Percentiles rank a stretch among this genome's conserved stretches.
phyloP scores from a whole-genome alignment of 2,797 vertebrate genomes.

The Tangara arthus region DNA sequence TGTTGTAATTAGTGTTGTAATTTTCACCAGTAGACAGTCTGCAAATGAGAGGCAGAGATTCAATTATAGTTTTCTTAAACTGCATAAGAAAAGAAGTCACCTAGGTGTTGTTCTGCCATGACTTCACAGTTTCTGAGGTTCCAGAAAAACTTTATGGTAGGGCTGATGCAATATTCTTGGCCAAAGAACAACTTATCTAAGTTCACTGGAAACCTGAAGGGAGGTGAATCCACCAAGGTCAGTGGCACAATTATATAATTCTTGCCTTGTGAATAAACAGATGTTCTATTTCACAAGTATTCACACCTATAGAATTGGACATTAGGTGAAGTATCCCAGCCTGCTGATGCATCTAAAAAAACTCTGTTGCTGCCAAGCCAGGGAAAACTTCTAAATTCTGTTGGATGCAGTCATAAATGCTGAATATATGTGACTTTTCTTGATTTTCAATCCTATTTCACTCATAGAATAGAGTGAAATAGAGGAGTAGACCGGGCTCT shows the following conservation, averaged over 20 bases:
- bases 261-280: conserved; percentile 41
- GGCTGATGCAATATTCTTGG: conserved; percentile 34
- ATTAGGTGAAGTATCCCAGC: background rate
- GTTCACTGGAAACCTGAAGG: conserved; percentile 26
- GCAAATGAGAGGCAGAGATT: conserved; percentile 2
- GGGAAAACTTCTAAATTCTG: background rate
- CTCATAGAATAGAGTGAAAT: background rate
- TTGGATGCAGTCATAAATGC: background rate
- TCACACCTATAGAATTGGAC: conserved; percentile 24
- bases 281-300: conserved; percentile 34
- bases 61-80: conserved; percentile 19
- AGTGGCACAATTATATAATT: conserved; percentile 1
- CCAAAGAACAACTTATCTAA: conserved; percentile 12
- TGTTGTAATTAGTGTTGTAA: background rate
- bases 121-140: conserved; percentile 35
- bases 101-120: background rate
- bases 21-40: conserved; percentile 57
- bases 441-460: background rate
- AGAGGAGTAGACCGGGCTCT: background rate
- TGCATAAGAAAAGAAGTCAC: background rate
- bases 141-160: background rate
- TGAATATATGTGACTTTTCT: background rate
- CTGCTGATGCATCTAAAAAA: background rate
- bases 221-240: conserved; percentile 50
- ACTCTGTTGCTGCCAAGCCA: background rate